These are phyloP conservation scores for Ricordea florida DNA, from an alignment of 92 coral and sea anemone genomes.

Conservation along the genomic window DNA sequence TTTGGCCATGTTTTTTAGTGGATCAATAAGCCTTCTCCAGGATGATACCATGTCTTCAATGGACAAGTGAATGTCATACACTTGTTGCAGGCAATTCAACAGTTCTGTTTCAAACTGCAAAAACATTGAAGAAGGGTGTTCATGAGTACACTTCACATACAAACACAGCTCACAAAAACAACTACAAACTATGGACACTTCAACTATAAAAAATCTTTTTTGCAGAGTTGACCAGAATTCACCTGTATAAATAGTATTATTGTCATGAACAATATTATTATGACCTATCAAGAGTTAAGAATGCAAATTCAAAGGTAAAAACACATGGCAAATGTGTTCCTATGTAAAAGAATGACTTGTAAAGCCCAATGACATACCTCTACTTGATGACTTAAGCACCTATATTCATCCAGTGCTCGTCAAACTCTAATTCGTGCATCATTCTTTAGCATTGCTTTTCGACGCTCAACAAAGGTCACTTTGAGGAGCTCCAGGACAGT, in stretches of 20 bases:
- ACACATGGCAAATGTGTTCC: not conserved
- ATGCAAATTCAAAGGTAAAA: not conserved
- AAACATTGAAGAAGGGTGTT: not conserved
- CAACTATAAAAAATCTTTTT: no score
- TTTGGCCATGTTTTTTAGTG: slow-evolving; percentile 2
- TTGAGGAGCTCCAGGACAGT: not conserved
- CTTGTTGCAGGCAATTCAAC: slow-evolving; percentile 6
- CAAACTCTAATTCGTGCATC: not conserved
- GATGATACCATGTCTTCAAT: slow-evolving; percentile 2
- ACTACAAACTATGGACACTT: no score
- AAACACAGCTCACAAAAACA: no score
- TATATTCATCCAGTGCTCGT: not conserved
- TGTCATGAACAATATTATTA: no score
- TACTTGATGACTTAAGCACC: not conserved
- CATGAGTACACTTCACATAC: not conserved
- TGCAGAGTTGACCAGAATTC: no score
- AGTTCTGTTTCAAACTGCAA: slow-evolving; percentile 14
- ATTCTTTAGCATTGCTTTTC: not conserved
- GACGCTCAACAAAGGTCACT: not conserved
- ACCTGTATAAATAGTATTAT: no score
- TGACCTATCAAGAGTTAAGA: not conserved
- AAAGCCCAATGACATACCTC: not conserved
- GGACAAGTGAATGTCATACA: not conserved
- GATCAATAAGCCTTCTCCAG: slow-evolving; percentile 11
- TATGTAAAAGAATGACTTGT: not conserved